A percentile compares a stretch with the other conserved stretches of the same genome.
These are phyloP conservation scores for Anthoscopus minutus DNA, from an alignment of 2,113 vertebrate genomes.

Conservation along the genomic window DNA sequence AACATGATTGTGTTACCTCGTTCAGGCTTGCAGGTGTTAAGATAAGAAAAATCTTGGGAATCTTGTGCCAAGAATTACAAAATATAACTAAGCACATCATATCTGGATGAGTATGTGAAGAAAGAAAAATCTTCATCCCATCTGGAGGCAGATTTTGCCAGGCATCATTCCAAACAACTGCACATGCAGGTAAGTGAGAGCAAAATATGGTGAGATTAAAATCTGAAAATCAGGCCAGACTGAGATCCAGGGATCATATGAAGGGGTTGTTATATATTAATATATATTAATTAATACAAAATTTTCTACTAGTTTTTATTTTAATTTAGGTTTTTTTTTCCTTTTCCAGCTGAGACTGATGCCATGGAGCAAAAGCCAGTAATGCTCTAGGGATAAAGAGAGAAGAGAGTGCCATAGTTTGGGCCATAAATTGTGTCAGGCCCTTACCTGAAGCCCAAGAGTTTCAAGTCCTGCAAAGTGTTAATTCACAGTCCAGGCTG, in stretches of 20 bases:
- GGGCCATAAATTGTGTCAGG: slow-evolving; percentile 2
- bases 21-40: neutral
- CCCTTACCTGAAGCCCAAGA: neutral
- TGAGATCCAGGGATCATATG: neutral
- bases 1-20: neutral
- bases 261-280: too few species aligned
- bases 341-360: neutral
- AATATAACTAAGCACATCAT: neutral
- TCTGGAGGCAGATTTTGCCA: neutral
- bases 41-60: neutral
- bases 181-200: neutral
- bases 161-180: neutral
- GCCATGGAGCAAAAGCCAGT: neutral
- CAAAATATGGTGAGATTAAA: neutral
- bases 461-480: neutral
- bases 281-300: too few species aligned
- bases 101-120: neutral
- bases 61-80: neutral
- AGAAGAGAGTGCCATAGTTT: neutral
- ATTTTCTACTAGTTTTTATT: neutral
- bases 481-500: neutral
- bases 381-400: neutral
- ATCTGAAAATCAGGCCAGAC: neutral
- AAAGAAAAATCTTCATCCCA: neutral
- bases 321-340: neutral